Evolutionary conservation across 2,113 vertebrate species (phyloP), one percentile per base, ranked within the genome.

Genomic region (Brachypodius melanocephalos): DNA sequence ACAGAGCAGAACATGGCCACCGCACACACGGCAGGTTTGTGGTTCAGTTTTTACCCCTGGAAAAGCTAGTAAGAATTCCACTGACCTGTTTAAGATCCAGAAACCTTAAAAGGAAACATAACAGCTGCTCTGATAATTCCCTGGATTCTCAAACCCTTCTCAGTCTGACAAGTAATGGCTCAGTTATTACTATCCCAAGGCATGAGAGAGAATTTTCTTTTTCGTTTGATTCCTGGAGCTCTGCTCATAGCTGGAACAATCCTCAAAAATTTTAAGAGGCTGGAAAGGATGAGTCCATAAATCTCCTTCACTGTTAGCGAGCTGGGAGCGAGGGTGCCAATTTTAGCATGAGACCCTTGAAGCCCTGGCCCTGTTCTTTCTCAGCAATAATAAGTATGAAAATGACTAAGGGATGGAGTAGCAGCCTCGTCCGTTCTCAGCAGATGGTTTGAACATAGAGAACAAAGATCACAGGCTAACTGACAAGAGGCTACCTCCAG

Each of bases 391-490:
- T 86, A 96, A 91, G 90, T 91, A 95, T 63, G 62, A 97, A 96
- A 97, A 97, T 95, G 97, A 83, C 89, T 94, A 76, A 85, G 96
- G 92, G 97, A 93, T 32, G 77, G 97, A 97, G 93, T 90, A 97
- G 98, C 96, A 80, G 96, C 90, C 97, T 95, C 24, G 55, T 90
- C 63, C n/a, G 59, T 97, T 98, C 97, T 97, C 95, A 97, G 98
- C 98, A 99, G 98, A 98, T 98, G 98, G 98, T 98, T 97, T 96
- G 96, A 97, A 97, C 94, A 45, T 52, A 83, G 97, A 95, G 97
- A 97, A 97, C 97, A 98, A 97, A 98, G 98, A 98, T 98, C 98
- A 98, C 97, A 97, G 97, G 97, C 97, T 98, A 98, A 98, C 96
- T 98, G 98, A 98, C 98, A 98, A 98, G 96, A 98, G 97, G 95